Evolutionary conservation across 2,113 vertebrate species (phyloP), one percentile per base, ranked within the genome.

Genomic region (Heterotis niloticus): DNA sequence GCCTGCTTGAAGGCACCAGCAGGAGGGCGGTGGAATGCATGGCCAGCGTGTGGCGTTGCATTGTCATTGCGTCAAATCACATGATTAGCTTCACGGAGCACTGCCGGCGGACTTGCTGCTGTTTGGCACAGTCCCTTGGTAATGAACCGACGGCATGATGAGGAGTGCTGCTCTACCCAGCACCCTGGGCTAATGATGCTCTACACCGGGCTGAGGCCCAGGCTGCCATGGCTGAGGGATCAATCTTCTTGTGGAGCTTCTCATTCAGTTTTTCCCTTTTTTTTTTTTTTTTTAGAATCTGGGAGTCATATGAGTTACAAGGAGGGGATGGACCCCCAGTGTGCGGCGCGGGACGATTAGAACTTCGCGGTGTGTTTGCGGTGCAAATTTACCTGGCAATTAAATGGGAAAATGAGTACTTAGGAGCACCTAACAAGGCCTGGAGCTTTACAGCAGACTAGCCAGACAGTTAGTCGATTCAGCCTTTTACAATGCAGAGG

Each of bases 401-500:
- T 92, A 89, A 88, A 88, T 79, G 64, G 86, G 79, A 86, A 87
- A 84, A 87, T 80, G 83, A 83, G 88, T 86, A 80, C 85, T 86
- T 84, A 87, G 85, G 84, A 86, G 88, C 80, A 82, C 82, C 83
- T 90, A 89, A 88, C 82, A 85, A 82, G 82, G 82, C 82, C 26
- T 73, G 66, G 77, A 78, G 85, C 86, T 86, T 78, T 78, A 84
- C 87, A 84, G 89, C 85, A 86, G 90, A 84, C 83, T 82, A 81
- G 82, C 82, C 85, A 59, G 89, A 93, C 90, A 92, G 88, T 90
- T 92, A 91, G 91, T 92, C 91, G 89, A 93, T 92, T 87, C 84
- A 90, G 87, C 85, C 89, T 91, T 93, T 92, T 93, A 92, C 91
- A 93, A 93, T 92, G 90, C 92, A 93, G 91, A 92, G 89, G 88